Evolutionary conservation across 2,888 invertebrate genomes (phyloP), one percentile per base, ranked within the genome.

Genomic region (Ceratothoa steindachneri): DNA sequence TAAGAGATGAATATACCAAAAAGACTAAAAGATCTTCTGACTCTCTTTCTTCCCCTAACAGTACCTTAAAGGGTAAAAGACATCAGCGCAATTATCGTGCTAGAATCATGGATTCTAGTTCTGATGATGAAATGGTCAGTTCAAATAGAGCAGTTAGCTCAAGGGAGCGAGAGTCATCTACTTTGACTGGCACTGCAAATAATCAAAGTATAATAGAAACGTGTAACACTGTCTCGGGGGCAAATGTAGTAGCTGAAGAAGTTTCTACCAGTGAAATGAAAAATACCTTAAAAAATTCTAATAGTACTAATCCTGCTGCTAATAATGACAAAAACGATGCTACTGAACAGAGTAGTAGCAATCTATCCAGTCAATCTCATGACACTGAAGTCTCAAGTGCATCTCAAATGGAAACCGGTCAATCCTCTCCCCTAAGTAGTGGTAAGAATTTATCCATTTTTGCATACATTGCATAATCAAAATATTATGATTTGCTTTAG

Each of bases 101-200:
- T 60, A 60, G 60, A 60, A 24, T 60, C 24, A 60, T 60, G 60
- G 60, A 60, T 24, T 60, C 60, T 24, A 60, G 60, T 60, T 60
- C 60, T 24, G 60, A 60, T 22, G 60, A 60, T 24, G 60, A 60
- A 60, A 60, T n/a, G n/a, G 24, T 22, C 1, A 2, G 27, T 7
- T 60, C 60, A 22, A n/a, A 4, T 60, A 24, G 12, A 12, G 12
- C 19, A 12, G 24, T 9, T 24, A 12, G 12, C 3, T 2, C 2
- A 24, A 60, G 22, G 27, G 27, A 60, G 12, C 12, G 24, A 60
- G 27, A 60, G n/a, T 24, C 1, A 22, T 60, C 22, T 60, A 24
- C n/a, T 22, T 1, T 60, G 27, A 12, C 60, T 22, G 27, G n/a
- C 27, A 24, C 60, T 60, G n/a, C 60, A 60, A 60, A 24, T 60